Base-by-base conservation (phyloP, 2,888 invertebrate genomes). In the Villa cingulata region DNA sequence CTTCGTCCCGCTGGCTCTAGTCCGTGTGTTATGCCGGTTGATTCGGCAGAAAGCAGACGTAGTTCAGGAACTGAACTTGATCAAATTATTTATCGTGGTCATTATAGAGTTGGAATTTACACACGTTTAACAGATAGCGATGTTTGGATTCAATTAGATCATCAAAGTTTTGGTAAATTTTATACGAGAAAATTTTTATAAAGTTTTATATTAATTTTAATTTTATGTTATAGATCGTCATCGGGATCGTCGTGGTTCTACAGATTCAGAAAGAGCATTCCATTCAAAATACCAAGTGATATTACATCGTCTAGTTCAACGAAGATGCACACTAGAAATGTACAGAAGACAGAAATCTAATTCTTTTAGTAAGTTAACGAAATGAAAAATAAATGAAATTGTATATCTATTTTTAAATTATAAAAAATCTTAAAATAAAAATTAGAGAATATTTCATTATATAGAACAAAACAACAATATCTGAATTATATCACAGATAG, bases 311-410 rank as follows among this genome's bases (percentile, higher is more conserved):
- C 81, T 92, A 71, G 87, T 91, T 1, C 91, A 92, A 66, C 74
- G 91, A 47, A 84, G 88, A 63, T 88, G 89, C 44, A 89, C 88
- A 61, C 78, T 89, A 45, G 91, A 92, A 68, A 84, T 91, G 79
- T 90, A 89, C 62, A 80, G 83, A 60, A 76, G 90, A 53, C 83
- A 90, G 61, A 80, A 85, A 45, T 81, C 81, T 49, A 86, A 86
- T 59, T 80, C 80, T 48, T 88, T 91, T 63, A 86, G 91, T 91
- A 71, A 81, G 83, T 70, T 43, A n/a, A n/a, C 27, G 41, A 45
- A 48, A 47, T 32, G 10, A 29, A 32, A 32, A 32, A 12, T 12
- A 32, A 7, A 32, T 12, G 12, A 2, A 27, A 27, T 2, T 23
- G 7, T 7, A 23, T 23, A 23, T 23, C 23, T 23, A 23, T 23